Evolutionary conservation across 2,888 invertebrate genomes (phyloP).

Genomic region (Sympetrum striolatum): DNA sequence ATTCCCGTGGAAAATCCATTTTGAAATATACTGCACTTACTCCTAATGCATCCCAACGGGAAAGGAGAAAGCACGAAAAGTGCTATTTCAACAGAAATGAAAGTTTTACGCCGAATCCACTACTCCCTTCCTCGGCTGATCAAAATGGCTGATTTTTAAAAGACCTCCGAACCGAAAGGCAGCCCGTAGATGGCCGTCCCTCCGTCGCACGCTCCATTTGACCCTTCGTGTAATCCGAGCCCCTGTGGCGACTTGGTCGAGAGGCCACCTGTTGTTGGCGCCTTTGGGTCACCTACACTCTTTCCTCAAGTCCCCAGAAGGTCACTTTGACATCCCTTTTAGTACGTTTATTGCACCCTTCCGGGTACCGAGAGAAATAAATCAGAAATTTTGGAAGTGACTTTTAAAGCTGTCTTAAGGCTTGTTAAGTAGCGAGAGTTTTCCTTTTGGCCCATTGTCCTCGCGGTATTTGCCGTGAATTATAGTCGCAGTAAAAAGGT

Average conservation of each 20-base stretch:
- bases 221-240: background rate
- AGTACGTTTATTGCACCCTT: background rate
- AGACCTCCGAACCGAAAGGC: background rate
- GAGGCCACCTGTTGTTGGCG: constrained; percentile 8
- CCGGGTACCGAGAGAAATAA: background rate
- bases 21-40: no score
- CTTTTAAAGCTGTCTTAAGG: no score
- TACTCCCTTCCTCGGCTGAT: background rate
- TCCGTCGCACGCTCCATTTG: constrained; percentile 13
- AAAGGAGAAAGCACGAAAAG: background rate
- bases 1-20: no score
- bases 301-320: background rate
- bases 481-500: no score
- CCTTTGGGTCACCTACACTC: background rate
- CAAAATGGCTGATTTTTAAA: background rate
- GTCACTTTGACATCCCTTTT: background rate
- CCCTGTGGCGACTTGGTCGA: background rate
- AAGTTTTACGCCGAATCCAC: background rate
- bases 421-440: no score
- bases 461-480: no score
- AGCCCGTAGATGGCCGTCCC: background rate
- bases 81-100: background rate
- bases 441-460: no score
- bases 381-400: no score
- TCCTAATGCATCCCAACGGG: no score